Conservation (phyloP, 2,797 vertebrate genomes). For the Myotis pilosus region DNA sequence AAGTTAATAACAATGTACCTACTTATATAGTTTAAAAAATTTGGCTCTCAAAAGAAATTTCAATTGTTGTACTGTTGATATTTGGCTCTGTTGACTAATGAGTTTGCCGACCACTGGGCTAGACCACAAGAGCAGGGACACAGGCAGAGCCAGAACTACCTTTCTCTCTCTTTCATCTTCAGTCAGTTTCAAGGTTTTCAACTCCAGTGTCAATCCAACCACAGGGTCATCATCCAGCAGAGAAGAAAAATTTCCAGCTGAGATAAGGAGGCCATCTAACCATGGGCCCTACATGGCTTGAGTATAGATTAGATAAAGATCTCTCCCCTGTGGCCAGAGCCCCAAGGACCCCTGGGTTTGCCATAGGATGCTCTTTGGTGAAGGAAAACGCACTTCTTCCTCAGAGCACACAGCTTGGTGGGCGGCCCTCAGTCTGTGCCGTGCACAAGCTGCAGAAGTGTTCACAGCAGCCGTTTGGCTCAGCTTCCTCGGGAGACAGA, state of each 20-base stretch:
- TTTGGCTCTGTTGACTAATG: no score
- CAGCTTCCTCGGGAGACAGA: not conserved
- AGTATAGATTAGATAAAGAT: not conserved
- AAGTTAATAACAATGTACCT: no score
- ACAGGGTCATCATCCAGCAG: not conserved
- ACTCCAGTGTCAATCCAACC: not conserved
- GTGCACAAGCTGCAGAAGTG: not conserved
- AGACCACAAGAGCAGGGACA: not conserved
- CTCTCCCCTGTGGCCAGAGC: not conserved
- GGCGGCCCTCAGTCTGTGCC: not conserved
- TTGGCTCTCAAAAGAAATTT: no score
- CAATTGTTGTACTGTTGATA: no score
- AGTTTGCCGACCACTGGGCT: not conserved
- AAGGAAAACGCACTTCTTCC: not conserved
- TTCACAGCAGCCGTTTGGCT: not conserved
- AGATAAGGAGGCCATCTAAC: not conserved
- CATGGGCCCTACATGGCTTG: not conserved
- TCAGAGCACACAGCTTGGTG: not conserved
- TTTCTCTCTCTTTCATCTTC: not conserved
- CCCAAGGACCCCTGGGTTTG: not conserved
- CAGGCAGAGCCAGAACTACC: not conserved
- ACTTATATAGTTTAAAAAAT: no score
- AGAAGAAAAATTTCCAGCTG: not conserved
- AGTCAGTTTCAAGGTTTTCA: not conserved
- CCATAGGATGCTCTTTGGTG: not conserved